These are phyloP conservation scores for Cecidostiba fungosa DNA, from an alignment of 2,888 invertebrate species.

Conservation along the genomic window DNA sequence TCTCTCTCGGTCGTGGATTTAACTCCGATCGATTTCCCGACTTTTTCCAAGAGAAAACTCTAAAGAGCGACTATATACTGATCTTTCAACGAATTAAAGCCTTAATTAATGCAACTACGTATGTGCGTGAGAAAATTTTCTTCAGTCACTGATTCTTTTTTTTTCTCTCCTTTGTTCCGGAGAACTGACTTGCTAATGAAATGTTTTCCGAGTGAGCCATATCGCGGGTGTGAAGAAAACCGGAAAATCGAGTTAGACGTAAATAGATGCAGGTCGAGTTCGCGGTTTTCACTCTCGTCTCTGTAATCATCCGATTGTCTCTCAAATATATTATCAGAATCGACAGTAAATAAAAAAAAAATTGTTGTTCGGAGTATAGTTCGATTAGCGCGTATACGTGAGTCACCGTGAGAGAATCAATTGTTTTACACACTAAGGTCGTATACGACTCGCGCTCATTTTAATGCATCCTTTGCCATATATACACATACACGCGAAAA, in stretches of 20 bases:
- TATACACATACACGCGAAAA: background rate
- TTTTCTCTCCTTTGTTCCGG: background rate
- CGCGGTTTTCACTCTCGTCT: too few relatives aligned
- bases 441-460: background rate
- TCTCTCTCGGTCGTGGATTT: too few relatives aligned
- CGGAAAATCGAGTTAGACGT: background rate
- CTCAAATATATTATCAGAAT: background rate
- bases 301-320: too few relatives aligned
- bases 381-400: background rate
- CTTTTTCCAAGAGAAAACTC: too few relatives aligned
- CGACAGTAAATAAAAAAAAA: background rate
- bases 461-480: background rate
- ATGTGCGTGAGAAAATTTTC: background rate
- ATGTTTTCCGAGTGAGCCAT: background rate
- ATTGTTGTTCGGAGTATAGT: background rate
- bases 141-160: background rate
- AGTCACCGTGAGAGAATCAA: slow-evolving; percentile 4
- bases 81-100: slow-evolving; percentile 2
- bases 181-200: background rate
- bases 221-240: background rate
- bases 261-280: too few relatives aligned
- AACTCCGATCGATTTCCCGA: too few relatives aligned
- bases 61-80: background rate
- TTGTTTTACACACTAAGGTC: background rate
- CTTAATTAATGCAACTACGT: background rate